Base-by-base conservation (phyloP, 1,140 invertebrate species). In the Apis laboriosa region DNA sequence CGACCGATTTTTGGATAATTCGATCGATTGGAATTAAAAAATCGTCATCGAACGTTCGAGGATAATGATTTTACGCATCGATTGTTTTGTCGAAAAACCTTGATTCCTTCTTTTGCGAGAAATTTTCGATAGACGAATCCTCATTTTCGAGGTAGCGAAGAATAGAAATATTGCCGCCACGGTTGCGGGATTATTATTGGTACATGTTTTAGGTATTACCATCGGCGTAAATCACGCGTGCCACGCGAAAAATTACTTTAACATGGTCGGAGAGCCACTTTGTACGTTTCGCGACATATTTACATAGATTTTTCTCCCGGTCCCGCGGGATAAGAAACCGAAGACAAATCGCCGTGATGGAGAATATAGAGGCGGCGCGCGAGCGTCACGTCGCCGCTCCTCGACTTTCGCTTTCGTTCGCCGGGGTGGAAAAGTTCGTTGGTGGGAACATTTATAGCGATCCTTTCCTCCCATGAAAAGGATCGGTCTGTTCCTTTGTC, bases 341-440 rank as follows among this genome's bases (percentile, higher is more conserved):
- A 85, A 87, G 87, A 88, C 86, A 88, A 88, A 88, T 88, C 84
- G 72, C 53, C 68, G 83, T 63, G 49, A 55, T 53, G 77, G 67
- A 85, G 58, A 89, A 89, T 89, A 89, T 86, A 70, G 83, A 86
- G 72, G 67, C 28, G 19, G 24, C 61, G 56, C 17, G 55, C 49
- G 24, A 34, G 55, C 51, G 55, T 63, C 51, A 21, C 71, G 28
- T 19, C 51, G 61, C 34, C 43, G 17, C 53, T 66, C 56, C 34
- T 34, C 34, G 2, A 43, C 60, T 67, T 64, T 85, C 71, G 9
- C 81, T 88, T 81, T 86, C 49, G 61, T 49, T 49, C n/a, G 24
- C 5, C 63, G 67, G 15, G 21, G 53, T 63, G 28, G 56, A 73
- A 74, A 72, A 80, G 34, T 34, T 34, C 34, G 34, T 51, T 63